A percentile compares a stretch with the other conserved stretches of the same genome.
Conservation (phyloP, 2,888 invertebrate genomes). For the Sarcophaga variegata region DNA sequence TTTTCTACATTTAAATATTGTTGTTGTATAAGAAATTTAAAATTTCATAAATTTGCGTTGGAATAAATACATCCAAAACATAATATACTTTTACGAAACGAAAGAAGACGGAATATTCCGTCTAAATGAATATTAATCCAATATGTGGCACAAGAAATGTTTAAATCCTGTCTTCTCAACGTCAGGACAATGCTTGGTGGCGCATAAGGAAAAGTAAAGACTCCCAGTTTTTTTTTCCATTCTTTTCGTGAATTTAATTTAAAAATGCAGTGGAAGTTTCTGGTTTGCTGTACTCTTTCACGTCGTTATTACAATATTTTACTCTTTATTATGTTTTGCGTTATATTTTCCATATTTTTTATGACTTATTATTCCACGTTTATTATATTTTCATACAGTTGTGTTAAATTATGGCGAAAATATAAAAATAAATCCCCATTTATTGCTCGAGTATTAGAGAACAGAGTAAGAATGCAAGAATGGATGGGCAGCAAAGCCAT, state of each 20-base stretch:
- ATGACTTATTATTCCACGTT: slow-evolving; percentile 4
- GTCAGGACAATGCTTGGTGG: too few relatives aligned
- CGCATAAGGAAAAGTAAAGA: slow-evolving; percentile 10
- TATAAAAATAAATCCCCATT: slow-evolving; percentile 30
- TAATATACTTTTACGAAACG: too few relatives aligned
- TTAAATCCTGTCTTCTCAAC: too few relatives aligned
- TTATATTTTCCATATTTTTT: background rate
- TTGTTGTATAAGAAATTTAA: too few relatives aligned
- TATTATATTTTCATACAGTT: slow-evolving; percentile 31
- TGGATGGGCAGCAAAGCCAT: too few relatives aligned
- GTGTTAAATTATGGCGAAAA: slow-evolving; percentile 1
- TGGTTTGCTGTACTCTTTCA: slow-evolving; percentile 9
- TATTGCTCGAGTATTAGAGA: background rate
- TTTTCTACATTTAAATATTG: too few relatives aligned
- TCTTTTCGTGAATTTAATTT: slow-evolving; percentile 40
- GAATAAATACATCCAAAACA: too few relatives aligned
- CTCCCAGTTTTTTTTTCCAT: slow-evolving; percentile 28
- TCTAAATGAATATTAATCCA: too few relatives aligned
- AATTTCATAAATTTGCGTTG: too few relatives aligned
- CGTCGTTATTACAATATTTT: background rate
- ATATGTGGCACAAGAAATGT: too few relatives aligned
- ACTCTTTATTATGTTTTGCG: background rate
- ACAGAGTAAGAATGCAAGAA: background rate
- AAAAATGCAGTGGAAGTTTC: slow-evolving; percentile 23
- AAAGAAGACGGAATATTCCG: too few relatives aligned